Base-by-base conservation (phyloP, 2,888 invertebrate genomes). In the Stenichneumon culpator region DNA sequence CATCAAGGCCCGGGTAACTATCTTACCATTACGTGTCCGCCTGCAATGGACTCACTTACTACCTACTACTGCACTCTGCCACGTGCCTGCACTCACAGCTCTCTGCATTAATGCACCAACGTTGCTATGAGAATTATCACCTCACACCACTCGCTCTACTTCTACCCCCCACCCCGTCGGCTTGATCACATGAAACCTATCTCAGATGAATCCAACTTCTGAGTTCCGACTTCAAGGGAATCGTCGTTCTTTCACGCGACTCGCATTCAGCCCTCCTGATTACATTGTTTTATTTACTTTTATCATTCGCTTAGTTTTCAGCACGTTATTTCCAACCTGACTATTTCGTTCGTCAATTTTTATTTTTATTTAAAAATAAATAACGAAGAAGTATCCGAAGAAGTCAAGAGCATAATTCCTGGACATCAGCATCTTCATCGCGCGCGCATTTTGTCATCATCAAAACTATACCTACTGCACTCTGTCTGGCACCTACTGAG, bases 1-100 rank as follows among this genome's bases (percentile, higher is more conserved):
- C 92, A 89, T 89, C 93, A 93, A 92, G 90, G 90, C 92, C 92
- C 93, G 93, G 93, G 93, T 93, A 93, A 93, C 92, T 93, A 93
- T 93, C 88, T 91, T 90, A 92, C 91, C 91, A 90, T 90, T 88
- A 88, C 89, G 91, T 91, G 90, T 91, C 91, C 92, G 92, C 92
- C 92, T 89, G 89, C 88, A 92, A 91, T 92, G 92, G 92, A 92
- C 89, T 88, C 89, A 88, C 87, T 89, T 89, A 86, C 86, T 85
- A 86, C 86, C 87, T 86, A 86, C 83, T 84, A 82, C 87, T 88
- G 88, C 87, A 87, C 87, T 87, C 84, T 87, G 84, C 87, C 89
- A 90, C 90, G 91, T 89, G 91, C 92, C 92, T 92, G 92, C 92
- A 92, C 89, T 87, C 90, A 89, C 90, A 92, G 92, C 92, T 92